Conservation (phyloP, 1,140 invertebrate species). For the Stegodyphus mimosarum region DNA sequence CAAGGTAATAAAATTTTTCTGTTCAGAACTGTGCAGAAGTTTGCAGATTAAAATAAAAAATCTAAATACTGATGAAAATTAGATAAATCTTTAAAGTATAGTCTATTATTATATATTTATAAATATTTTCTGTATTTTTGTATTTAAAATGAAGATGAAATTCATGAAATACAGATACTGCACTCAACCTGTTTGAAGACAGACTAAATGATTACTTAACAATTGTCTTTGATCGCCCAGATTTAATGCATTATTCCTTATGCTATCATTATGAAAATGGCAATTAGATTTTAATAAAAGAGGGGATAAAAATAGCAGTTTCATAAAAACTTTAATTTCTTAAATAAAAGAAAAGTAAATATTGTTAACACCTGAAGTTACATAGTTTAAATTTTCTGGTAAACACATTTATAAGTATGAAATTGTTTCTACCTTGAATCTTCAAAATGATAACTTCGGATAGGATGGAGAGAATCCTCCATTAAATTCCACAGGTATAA, state of each 20-base stretch:
- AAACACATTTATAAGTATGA: background rate
- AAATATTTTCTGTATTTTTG: too few species aligned
- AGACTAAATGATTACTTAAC: too few species aligned
- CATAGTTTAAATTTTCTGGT: background rate
- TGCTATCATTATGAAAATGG: background rate
- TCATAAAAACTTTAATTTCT: background rate
- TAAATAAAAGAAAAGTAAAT: background rate
- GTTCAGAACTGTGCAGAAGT: too few species aligned
- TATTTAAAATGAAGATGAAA: too few species aligned
- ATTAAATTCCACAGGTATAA: conserved; percentile 74
- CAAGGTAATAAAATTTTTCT: too few species aligned
- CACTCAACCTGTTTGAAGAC: too few species aligned
- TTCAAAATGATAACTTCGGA: conserved; percentile 27
- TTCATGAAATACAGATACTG: too few species aligned
- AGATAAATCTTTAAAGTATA: too few species aligned
- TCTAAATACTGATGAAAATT: too few species aligned
- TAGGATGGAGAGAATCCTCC: conserved; percentile 22
- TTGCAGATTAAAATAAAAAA: too few species aligned
- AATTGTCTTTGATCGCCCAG: too few species aligned
- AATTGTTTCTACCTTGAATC: conserved; percentile 12
- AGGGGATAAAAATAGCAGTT: background rate
- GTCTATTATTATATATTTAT: too few species aligned
- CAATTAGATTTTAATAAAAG: background rate
- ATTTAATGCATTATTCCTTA: background rate
- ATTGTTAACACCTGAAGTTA: background rate